phyloP scores from a whole-genome alignment of 2,797 vertebrate species.

The Psittacula echo region DNA sequence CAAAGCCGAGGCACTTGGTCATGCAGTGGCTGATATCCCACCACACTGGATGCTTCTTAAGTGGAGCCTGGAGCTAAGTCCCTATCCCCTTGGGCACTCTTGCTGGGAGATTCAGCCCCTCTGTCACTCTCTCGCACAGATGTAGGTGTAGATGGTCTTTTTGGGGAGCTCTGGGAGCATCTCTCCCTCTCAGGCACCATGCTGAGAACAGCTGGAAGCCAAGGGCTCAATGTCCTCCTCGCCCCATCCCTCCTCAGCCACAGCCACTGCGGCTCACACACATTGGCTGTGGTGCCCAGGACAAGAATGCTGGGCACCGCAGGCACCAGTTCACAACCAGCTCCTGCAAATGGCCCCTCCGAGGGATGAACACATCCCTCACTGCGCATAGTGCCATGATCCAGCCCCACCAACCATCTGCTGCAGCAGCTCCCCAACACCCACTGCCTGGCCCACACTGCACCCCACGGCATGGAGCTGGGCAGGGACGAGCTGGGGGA shows the following conservation, averaged over 20 bases:
- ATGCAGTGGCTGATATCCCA: rapidly evolving
- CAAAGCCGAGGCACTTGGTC: not conserved
- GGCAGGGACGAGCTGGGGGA: not conserved
- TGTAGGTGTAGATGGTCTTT: not conserved
- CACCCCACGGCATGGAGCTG: rapidly evolving
- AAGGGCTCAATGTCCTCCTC: rapidly evolving
- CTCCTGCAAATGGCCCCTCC: not conserved
- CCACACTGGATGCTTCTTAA: not conserved
- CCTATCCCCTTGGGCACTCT: not conserved
- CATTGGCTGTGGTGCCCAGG: not conserved
- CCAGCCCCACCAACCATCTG: not conserved
- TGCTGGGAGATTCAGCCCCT: not conserved
- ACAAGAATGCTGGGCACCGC: not conserved
- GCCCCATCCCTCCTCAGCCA: not conserved
- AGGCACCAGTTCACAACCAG: not conserved
- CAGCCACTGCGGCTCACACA: rapidly evolving
- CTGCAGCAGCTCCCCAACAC: not conserved
- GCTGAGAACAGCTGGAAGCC: not conserved
- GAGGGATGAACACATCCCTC: not conserved
- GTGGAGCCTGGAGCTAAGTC: not conserved
- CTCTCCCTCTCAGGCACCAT: not conserved
- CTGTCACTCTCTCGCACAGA: not conserved
- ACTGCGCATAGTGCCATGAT: rapidly evolving
- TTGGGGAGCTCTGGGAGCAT: not conserved
- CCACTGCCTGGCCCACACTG: not conserved